phyloP scores from a whole-genome alignment of 2,113 vertebrate genomes.

The Perccottus glenii region DNA sequence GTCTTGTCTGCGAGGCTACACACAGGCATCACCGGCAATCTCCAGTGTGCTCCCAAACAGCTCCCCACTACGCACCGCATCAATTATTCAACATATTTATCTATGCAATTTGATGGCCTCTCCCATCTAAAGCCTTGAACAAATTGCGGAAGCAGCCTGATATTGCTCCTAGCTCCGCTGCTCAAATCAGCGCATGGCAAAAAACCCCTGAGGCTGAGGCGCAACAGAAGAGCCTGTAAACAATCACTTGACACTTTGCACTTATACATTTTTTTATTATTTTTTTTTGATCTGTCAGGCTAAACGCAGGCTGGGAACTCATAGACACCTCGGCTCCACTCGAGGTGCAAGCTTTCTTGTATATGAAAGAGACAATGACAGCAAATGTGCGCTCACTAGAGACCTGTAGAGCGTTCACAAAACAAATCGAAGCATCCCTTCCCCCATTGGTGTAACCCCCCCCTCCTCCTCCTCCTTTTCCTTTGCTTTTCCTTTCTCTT shows the following conservation, averaged over 20 bases:
- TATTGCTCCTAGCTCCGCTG: slow-evolving; percentile 61
- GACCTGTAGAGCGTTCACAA: slow-evolving; percentile 68
- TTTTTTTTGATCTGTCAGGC: slow-evolving; percentile 52
- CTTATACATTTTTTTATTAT: slow-evolving; percentile 27
- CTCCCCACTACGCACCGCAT: slow-evolving; percentile 71
- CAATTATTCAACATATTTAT: slow-evolving; percentile 83
- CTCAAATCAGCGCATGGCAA: slow-evolving; percentile 50
- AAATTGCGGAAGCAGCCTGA: slow-evolving; percentile 72
- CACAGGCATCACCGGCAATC: slow-evolving; percentile 61
- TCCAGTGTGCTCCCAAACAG: slow-evolving; percentile 69
- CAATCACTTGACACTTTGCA: slow-evolving; percentile 70
- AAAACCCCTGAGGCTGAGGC: slow-evolving; percentile 47
- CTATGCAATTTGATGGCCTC: slow-evolving; percentile 81
- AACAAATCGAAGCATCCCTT: slow-evolving; percentile 46
- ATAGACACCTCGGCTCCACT: slow-evolving; percentile 35
- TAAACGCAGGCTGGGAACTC: slow-evolving; percentile 60
- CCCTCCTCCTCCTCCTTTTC: neutral
- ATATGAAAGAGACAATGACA: slow-evolving; percentile 46
- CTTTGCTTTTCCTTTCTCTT: slow-evolving; percentile 40
- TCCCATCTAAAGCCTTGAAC: slow-evolving; percentile 70
- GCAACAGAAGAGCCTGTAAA: slow-evolving; percentile 60
- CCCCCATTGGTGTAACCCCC: slow-evolving; percentile 22
- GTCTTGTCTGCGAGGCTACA: slow-evolving; percentile 51
- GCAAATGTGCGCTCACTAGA: slow-evolving; percentile 38
- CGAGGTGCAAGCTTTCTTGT: slow-evolving; percentile 22